phyloP scores from a whole-genome alignment of 1,140 invertebrate genomes.

The Adelges cooleyi region DNA sequence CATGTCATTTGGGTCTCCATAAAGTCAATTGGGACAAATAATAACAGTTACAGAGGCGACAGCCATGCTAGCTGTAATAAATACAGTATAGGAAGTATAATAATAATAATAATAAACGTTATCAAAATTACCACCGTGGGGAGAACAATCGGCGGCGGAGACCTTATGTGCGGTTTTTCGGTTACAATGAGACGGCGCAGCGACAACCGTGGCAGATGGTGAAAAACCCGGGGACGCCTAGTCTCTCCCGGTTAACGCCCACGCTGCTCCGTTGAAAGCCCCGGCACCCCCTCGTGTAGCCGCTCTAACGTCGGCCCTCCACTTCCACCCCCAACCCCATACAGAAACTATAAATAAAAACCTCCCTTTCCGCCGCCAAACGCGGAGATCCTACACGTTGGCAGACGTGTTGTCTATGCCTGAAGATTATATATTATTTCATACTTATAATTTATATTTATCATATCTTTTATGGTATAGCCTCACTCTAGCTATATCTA shows the following conservation, averaged over 20 bases:
- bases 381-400: too few species aligned
- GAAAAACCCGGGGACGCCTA: slow-evolving; percentile 1
- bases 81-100: too few species aligned
- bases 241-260: slow-evolving; percentile 10
- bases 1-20: neutral
- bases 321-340: too few species aligned
- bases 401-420: too few species aligned
- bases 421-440: too few species aligned
- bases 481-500: too few species aligned
- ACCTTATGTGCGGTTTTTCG: slow-evolving; percentile 26
- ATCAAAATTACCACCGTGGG: too few species aligned
- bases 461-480: too few species aligned
- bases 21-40: slow-evolving; percentile 25
- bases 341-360: too few species aligned
- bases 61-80: neutral
- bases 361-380: too few species aligned
- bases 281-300: neutral
- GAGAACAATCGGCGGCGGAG: neutral
- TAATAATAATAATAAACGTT: too few species aligned
- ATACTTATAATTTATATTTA: too few species aligned
- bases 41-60: neutral
- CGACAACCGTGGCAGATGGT: neutral
- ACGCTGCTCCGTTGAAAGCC: neutral
- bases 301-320: neutral
- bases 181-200: neutral